Base-by-base conservation (phyloP, 2,888 invertebrate species). In the Callimorpha dominula region DNA sequence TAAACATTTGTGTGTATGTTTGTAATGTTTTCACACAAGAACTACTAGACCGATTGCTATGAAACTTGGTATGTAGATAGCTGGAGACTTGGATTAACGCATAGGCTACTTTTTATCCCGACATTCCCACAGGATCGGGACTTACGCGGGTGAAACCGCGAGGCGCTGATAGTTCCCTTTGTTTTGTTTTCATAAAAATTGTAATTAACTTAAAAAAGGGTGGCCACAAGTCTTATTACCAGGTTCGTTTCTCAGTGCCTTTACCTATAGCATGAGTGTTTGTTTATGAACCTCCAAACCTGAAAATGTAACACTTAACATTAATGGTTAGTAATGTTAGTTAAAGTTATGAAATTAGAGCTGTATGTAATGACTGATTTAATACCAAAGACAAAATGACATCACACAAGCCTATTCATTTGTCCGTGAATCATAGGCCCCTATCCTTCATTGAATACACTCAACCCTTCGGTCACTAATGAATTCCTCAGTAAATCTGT, bases 401-500 rank as follows among this genome's bases (percentile, higher is more conserved):
- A 57, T 5, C 15, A 11, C n/a, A 60, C 50, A 50, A 49, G 4
- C 1, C 31, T 20, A 68, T 68, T 68, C 12, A 64, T 54, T 68
- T 52, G 65, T 65, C 43, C 31, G 42, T 65, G 65, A 63, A 72
- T 77, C 54, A 73, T 80, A 72, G 73, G 60, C n/a, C 50, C 20
- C 65, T 66, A 71, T 70, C 79, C 76, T 75, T 65, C 78, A 65
- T 71, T 72, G 67, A 78, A 78, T 73, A 76, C 77, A 65, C 73
- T 64, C 68, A 78, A 76, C 84, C 85, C 85, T 81, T 82, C 67
- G 62, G 20, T 78, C 78, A 66, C 71, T 86, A 85, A 87, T 86
- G 84, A 85, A 82, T 82, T 82, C 83, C 77, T 79, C 77, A 75
- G 79, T 75, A 81, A 82, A 85, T 86, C 79, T 76, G 75, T 69